These are phyloP conservation scores for Alauda arvensis DNA, from an alignment of 2,797 vertebrate genomes.

Conservation along the genomic window DNA sequence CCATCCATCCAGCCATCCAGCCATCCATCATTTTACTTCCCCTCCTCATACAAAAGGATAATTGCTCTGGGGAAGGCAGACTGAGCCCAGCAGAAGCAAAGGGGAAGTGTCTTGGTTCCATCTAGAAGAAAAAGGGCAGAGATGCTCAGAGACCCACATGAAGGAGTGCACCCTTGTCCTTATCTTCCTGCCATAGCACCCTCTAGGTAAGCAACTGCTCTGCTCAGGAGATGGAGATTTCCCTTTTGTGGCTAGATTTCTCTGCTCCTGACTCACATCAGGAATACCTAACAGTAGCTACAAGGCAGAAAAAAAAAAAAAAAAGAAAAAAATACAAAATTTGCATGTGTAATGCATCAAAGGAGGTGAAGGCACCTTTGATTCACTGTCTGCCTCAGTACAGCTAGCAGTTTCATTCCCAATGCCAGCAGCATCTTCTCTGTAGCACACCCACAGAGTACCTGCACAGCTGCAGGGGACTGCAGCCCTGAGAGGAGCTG, in stretches of 20 bases:
- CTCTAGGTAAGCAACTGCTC: background rate
- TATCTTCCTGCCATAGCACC: background rate
- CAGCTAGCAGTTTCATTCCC: background rate
- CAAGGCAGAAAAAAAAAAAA: background rate
- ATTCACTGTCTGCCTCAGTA: background rate
- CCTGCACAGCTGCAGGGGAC: background rate
- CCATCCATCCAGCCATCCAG: background rate
- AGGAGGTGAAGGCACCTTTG: background rate
- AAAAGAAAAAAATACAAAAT: background rate
- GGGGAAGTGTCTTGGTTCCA: background rate
- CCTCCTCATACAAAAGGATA: background rate
- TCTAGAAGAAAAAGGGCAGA: background rate
- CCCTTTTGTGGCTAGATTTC: background rate
- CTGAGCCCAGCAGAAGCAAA: background rate
- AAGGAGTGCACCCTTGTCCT: background rate
- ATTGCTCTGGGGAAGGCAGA: background rate
- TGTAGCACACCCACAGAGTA: background rate
- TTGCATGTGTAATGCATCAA: background rate
- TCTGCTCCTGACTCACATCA: background rate
- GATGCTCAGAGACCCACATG: background rate
- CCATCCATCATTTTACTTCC: background rate
- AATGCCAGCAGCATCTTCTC: background rate
- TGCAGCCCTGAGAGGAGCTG: background rate
- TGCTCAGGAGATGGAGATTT: background rate
- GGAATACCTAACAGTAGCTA: background rate